Conservation (phyloP, 2,797 vertebrate species). For the Rhabdomys pumilio region DNA sequence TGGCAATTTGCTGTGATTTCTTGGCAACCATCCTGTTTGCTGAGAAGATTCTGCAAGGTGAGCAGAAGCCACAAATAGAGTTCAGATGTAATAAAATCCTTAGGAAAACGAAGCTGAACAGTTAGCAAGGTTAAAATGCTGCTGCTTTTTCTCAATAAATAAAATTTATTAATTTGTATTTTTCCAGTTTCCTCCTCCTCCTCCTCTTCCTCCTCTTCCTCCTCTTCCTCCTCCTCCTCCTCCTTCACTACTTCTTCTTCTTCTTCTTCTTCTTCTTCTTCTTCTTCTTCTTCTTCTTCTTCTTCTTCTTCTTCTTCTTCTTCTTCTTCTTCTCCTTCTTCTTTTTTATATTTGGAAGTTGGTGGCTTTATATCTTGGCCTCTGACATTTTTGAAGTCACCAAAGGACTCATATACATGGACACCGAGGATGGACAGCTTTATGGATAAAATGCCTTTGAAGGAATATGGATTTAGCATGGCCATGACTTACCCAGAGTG, state of each 20-base stretch:
- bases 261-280: too few species aligned
- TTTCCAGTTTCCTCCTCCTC: neutral
- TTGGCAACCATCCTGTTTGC: constrained; percentile 39
- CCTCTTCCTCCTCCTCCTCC: too few species aligned
- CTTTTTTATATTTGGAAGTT: constrained; percentile 24
- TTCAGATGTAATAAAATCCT: constrained; percentile 61
- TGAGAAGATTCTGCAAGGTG: constrained; percentile 62
- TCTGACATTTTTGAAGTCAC: constrained; percentile 21
- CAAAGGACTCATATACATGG: neutral
- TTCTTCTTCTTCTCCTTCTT: neutral
- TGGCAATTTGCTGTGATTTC: constrained; percentile 54
- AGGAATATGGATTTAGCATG: neutral
- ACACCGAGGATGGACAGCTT: neutral
- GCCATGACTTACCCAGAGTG: neutral
- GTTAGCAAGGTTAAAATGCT: constrained; percentile 52
- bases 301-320: too few species aligned
- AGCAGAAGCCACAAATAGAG: constrained; percentile 46
- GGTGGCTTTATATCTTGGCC: neutral
- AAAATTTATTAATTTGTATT: constrained; percentile 43
- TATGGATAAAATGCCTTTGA: neutral
- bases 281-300: too few species aligned
- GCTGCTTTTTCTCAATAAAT: constrained; percentile 40
- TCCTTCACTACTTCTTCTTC: too few species aligned
- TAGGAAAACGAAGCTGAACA: constrained; percentile 33
- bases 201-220: too few species aligned